These are phyloP conservation scores for Chinchilla lanigera DNA, from an alignment of 2,113 vertebrate genomes.

Conservation along the genomic window DNA sequence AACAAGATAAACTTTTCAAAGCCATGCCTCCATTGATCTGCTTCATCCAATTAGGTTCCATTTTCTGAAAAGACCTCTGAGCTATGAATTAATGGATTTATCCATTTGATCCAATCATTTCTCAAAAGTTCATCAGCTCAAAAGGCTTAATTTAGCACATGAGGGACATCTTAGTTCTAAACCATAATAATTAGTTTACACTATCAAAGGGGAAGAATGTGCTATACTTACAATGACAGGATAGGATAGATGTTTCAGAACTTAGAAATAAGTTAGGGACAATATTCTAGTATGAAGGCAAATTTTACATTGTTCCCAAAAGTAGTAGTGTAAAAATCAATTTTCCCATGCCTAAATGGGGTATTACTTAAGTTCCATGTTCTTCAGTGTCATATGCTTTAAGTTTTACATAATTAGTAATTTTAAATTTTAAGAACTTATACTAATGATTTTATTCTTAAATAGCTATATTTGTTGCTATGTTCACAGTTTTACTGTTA, in stretches of 20 bases:
- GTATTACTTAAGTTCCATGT: background rate
- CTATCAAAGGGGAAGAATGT: background rate
- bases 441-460: conserved; percentile 44
- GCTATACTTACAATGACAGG: background rate
- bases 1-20: background rate
- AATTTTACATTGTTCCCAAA: conserved; percentile 25
- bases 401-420: conserved; percentile 36
- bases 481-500: background rate
- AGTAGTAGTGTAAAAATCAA: conserved; percentile 22
- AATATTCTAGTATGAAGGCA: background rate
- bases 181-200: background rate
- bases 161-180: background rate
- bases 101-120: background rate
- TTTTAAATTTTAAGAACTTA: conserved; percentile 56
- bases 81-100: background rate
- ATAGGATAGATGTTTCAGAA: background rate
- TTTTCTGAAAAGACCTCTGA: background rate
- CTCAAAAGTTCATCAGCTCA: background rate
- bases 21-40: background rate
- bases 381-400: conserved; percentile 12
- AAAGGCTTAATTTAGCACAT: background rate
- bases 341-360: background rate
- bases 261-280: background rate
- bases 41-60: background rate
- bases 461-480: conserved; percentile 12